Evolutionary conservation across 2,797 vertebrate genomes (phyloP).

Genomic region (Odontamblyopus rebecca): DNA sequence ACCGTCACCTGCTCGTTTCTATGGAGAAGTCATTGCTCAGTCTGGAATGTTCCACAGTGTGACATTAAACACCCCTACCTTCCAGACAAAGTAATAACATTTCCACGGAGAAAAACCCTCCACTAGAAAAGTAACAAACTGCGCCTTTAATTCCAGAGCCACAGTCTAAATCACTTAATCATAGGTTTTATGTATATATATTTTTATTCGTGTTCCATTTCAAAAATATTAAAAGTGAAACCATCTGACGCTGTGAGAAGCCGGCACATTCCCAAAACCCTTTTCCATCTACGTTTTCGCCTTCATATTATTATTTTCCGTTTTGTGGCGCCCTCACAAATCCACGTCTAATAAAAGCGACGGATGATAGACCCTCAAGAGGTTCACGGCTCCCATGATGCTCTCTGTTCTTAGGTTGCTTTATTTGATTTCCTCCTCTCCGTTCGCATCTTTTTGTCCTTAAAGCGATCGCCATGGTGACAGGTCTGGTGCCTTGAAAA

Average conservation of each 20-base stretch:
- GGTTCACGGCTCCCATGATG: background rate
- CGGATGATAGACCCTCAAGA: constrained; percentile 24
- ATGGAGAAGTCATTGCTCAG: no score
- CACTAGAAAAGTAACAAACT: no score
- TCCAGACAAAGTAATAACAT: no score
- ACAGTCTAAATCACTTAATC: no score
- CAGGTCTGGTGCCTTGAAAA: constrained; percentile 31
- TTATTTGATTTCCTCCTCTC: constrained; percentile 36
- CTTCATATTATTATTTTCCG: background rate
- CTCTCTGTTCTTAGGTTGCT: constrained; percentile 10
- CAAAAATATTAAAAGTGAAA: background rate
- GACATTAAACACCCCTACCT: no score
- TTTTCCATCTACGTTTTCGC: background rate
- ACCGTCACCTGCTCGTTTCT: no score
- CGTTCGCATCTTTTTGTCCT: background rate
- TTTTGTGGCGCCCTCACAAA: background rate
- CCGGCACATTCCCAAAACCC: background rate
- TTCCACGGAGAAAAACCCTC: no score
- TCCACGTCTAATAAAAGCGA: constrained; percentile 12
- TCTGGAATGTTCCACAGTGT: no score
- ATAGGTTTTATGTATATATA: no score
- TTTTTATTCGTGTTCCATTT: no score
- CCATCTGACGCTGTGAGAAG: background rate
- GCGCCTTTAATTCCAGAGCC: no score
- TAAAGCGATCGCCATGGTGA: constrained; percentile 53